Percentiles rank a stretch among this genome's conserved stretches.
phyloP scores from a whole-genome alignment of 2,888 invertebrate species.

The Scaptomyza tumidula region DNA sequence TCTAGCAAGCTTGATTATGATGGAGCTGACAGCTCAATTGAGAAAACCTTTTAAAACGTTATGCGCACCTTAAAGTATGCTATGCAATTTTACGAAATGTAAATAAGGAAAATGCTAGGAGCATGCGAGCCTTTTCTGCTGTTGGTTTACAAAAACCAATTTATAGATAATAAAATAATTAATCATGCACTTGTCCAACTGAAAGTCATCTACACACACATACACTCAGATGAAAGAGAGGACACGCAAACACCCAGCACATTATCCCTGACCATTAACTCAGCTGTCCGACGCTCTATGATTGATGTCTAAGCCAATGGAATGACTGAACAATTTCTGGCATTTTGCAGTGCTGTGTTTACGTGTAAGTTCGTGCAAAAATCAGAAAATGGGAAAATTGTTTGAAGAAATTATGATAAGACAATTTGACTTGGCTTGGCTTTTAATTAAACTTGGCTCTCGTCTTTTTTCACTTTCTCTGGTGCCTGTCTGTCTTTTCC shows the following conservation, averaged over 20 bases:
- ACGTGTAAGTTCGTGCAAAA: conserved; percentile 63
- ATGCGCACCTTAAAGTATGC: conserved; percentile 62
- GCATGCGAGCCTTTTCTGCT: conserved; percentile 10
- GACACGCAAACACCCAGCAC: conserved; percentile 73
- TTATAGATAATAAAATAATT: conserved; percentile 79
- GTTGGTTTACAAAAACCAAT: conserved; percentile 63
- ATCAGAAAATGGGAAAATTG: conserved; percentile 53
- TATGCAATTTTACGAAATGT: conserved; percentile 24
- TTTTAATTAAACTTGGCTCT: conserved; percentile 72
- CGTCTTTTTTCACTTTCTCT: conserved; percentile 21
- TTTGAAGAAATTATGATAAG: conserved; percentile 73
- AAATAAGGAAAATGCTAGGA: conserved; percentile 1
- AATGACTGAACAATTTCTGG: conserved; percentile 72
- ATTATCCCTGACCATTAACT: conserved; percentile 75
- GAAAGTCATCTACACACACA: conserved; percentile 41
- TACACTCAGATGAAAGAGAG: conserved; percentile 28
- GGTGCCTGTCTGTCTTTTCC: not conserved
- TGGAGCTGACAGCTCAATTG: not conserved
- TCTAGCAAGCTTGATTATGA: not conserved
- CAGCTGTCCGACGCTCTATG: conserved; percentile 54
- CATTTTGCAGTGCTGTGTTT: conserved; percentile 33
- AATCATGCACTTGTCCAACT: conserved; percentile 78
- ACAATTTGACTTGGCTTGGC: conserved; percentile 68
- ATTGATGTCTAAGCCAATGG: conserved; percentile 62
- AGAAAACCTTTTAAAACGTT: not conserved